Percentiles rank a stretch among this genome's conserved stretches.
Evolutionary conservation across 2,797 vertebrate genomes (phyloP).

Genomic region (Anguilla marmorata): DNA sequence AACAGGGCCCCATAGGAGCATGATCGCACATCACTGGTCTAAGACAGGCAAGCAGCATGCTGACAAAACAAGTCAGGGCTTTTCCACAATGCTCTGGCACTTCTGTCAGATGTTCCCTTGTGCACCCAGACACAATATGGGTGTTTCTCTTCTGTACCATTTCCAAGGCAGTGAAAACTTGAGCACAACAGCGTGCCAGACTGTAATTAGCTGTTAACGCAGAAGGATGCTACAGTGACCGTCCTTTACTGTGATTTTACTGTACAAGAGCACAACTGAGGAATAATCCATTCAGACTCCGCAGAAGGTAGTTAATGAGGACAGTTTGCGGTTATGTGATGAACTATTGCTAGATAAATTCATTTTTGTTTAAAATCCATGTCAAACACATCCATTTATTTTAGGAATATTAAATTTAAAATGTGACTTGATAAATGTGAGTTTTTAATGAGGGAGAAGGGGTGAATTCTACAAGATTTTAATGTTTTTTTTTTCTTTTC

Average conservation of each 20-base stretch:
- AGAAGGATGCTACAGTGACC: background rate
- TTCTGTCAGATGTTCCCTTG: background rate
- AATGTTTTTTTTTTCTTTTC: background rate
- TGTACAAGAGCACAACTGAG: background rate
- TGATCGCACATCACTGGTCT: background rate
- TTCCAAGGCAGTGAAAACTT: constrained; percentile 8
- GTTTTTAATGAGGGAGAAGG: background rate
- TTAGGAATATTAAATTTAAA: background rate
- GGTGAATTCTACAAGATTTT: background rate
- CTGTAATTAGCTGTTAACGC: background rate
- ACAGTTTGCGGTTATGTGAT: background rate
- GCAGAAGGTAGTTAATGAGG: constrained; percentile 10
- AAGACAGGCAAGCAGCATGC: background rate
- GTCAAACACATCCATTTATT: background rate
- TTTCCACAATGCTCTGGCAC: background rate
- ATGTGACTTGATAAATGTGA: background rate
- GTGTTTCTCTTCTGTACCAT: background rate
- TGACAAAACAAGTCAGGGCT: constrained; percentile 7
- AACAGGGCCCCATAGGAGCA: background rate
- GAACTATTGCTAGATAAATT: background rate
- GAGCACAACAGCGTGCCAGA: background rate
- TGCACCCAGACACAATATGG: constrained; percentile 7
- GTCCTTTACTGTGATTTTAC: background rate
- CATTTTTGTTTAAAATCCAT: background rate
- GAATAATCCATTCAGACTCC: background rate